Evolutionary conservation across 2,888 invertebrate genomes (phyloP).

Genomic region (Carpatolechia fugitivella): DNA sequence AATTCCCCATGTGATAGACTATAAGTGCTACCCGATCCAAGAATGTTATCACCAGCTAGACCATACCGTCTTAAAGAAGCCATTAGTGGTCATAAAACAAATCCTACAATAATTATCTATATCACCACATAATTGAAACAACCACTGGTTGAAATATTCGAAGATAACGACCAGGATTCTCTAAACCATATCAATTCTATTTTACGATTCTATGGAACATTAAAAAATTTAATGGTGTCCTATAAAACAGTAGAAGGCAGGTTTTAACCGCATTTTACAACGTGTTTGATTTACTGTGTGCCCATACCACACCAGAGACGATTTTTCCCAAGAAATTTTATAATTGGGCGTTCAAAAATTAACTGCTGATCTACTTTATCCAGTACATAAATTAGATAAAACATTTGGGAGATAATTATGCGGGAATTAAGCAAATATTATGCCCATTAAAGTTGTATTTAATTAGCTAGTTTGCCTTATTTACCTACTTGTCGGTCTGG

Average conservation of each 20-base stretch:
- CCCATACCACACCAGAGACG: constrained; percentile 1
- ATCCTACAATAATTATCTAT: constrained; percentile 8
- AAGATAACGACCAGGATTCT: constrained; percentile 5
- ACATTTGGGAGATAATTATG: constrained; percentile 4
- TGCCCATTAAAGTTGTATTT: constrained; percentile 7
- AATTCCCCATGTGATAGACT: not conserved
- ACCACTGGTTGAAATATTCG: constrained; percentile 15
- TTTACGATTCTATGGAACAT: constrained; percentile 31
- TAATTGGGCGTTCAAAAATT: constrained; percentile 14
- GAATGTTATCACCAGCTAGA: not conserved
- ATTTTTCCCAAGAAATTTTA: constrained; percentile 5
- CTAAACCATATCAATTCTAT: constrained; percentile 23
- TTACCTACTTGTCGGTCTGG: not conserved
- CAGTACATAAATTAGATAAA: constrained; percentile 5
- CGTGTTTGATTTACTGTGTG: constrained; percentile 25
- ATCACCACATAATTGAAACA: constrained; percentile 16
- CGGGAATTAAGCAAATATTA: constrained; percentile 8
- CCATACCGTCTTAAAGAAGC: not conserved
- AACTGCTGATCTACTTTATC: not conserved
- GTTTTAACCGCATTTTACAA: constrained; percentile 21
- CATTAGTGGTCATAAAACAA: constrained; percentile 2
- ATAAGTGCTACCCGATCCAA: not conserved
- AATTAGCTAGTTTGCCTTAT: constrained; percentile 2
- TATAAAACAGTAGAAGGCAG: constrained; percentile 16
- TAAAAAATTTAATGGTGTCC: constrained; percentile 32